Evolutionary conservation across 2,113 vertebrate genomes (phyloP).

Genomic region (Salminus brasiliensis): DNA sequence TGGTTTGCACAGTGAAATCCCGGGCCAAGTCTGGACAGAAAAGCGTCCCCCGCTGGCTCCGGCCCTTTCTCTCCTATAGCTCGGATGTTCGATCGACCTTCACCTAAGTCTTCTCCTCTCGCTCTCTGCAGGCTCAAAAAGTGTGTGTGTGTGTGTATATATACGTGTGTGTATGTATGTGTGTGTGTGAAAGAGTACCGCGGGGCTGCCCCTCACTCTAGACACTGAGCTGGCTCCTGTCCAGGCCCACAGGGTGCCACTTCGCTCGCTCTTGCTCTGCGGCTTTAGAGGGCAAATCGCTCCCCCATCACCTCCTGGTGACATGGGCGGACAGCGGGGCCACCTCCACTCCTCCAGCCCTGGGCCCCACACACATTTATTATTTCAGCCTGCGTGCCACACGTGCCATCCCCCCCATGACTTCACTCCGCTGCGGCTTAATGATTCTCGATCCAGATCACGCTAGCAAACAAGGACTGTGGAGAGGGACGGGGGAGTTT

Average conservation of each 20-base stretch:
- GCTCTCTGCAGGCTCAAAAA: constrained; percentile 22
- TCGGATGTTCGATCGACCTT: constrained; percentile 54
- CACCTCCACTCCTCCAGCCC: background rate
- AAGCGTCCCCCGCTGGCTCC: constrained; percentile 39
- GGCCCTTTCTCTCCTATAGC: constrained; percentile 52
- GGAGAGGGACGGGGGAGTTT: background rate
- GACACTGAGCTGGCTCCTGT: constrained; percentile 53
- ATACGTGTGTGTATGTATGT: constrained; percentile 22
- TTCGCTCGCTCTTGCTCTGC: constrained; percentile 28
- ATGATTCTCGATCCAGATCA: background rate
- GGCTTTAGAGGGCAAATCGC: constrained; percentile 41
- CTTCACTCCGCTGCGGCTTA: background rate
- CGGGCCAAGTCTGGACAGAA: constrained; percentile 38
- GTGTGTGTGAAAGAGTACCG: constrained; percentile 33
- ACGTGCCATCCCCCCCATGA: background rate
- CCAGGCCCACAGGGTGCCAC: constrained; percentile 52
- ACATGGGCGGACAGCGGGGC: constrained; percentile 1
- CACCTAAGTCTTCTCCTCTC: constrained; percentile 46
- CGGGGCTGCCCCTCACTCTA: constrained; percentile 38
- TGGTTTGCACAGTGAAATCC: constrained; percentile 46
- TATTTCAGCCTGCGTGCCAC: constrained; percentile 11
- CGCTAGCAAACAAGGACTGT: background rate
- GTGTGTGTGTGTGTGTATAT: constrained; percentile 29
- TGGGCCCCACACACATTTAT: background rate
- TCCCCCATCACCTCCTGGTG: constrained; percentile 31